phyloP scores from a whole-genome alignment of 2,113 vertebrate species.

The human (Homo sapiens) region GRCh38 chr18:40312501-40313000 shows the following conservation, averaged over 20 bases:
- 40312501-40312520: not conserved
- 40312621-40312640: not conserved
- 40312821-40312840: not conserved
- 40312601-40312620: no score
- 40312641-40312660: not conserved
- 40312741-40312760: not conserved
- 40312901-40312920: not conserved
- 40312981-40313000: not conserved
- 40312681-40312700: not conserved
- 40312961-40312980: not conserved
- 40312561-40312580: no score
- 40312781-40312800: not conserved
- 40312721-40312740: not conserved
- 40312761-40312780: not conserved
- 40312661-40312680: not conserved
- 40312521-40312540: not conserved
- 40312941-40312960: not conserved
- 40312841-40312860: not conserved
- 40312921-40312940: not conserved
- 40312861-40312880: not conserved
- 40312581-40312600: no score
- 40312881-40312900: not conserved
- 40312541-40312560: not conserved
- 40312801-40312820: not conserved
- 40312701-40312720: not conserved